Evolutionary conservation across 2,797 vertebrate species (phyloP).

Genomic region (Artibeus lituratus): DNA sequence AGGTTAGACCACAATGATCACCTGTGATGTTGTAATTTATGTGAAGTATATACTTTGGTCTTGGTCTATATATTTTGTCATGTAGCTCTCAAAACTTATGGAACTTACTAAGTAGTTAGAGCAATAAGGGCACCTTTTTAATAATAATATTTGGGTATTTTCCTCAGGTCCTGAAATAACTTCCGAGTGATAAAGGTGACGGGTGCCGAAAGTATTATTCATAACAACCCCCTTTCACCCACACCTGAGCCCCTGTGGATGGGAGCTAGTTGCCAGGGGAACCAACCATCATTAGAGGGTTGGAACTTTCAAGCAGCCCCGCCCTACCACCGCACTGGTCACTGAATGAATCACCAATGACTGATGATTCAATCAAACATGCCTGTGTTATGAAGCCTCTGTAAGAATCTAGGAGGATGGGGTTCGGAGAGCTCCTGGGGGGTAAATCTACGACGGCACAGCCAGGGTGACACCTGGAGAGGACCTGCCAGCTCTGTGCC

Average conservation of each 20-base stretch:
- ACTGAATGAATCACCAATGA: neutral
- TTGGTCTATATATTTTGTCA: neutral
- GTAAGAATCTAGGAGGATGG: neutral
- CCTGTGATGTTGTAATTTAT: neutral
- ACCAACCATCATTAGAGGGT: neutral
- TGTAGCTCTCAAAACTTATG: neutral
- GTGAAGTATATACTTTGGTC: neutral
- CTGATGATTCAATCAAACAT: neutral
- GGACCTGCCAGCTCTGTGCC: neutral
- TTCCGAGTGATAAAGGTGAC: neutral
- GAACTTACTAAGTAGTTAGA: neutral
- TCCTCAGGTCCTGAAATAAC: neutral
- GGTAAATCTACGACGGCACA: neutral
- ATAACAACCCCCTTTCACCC: neutral
- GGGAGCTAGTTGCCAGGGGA: neutral
- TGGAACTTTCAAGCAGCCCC: neutral
- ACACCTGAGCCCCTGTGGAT: neutral
- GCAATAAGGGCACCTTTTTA: neutral
- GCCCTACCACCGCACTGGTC: no score
- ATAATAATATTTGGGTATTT: neutral
- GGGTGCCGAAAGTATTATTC: neutral
- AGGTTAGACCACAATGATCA: neutral
- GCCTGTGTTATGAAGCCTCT: neutral
- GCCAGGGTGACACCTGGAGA: neutral
- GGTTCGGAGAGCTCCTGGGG: neutral